A percentile compares a stretch with the other conserved stretches of the same genome.
phyloP scores from a whole-genome alignment of 53 echinoderm and acorn worm genomes.

The Arbacia lixula region DNA sequence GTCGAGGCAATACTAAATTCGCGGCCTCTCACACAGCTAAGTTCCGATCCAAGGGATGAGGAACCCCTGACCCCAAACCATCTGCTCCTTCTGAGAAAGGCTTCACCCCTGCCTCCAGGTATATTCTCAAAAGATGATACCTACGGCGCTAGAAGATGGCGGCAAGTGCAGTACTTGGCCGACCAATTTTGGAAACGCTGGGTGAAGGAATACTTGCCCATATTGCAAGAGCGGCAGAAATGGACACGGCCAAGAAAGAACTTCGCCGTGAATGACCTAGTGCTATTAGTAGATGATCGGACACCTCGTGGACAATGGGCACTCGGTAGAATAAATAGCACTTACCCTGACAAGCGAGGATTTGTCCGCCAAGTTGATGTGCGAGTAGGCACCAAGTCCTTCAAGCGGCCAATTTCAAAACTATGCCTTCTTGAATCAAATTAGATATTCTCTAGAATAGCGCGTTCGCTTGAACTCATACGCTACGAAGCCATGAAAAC shows the following conservation, averaged over 20 bases:
- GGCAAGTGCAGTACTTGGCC: constrained; percentile 65
- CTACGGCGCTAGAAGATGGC: constrained; percentile 63
- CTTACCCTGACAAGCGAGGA: no score
- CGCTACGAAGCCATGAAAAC: no score
- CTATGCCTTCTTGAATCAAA: no score
- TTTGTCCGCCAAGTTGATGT: no score
- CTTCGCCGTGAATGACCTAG: constrained; percentile 40
- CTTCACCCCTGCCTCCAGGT: constrained; percentile 42
- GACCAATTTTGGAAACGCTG: constrained; percentile 54
- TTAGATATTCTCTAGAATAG: no score
- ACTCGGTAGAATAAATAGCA: no score
- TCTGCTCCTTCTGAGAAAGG: constrained; percentile 53
- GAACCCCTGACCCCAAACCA: constrained; percentile 74
- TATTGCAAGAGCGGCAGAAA: constrained; percentile 61
- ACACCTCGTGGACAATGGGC: no score
- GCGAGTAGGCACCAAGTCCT: no score
- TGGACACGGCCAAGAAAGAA: constrained; percentile 55
- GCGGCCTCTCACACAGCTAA: constrained; percentile 65
- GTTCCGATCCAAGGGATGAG: constrained; percentile 58
- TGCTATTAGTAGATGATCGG: constrained; percentile 40
- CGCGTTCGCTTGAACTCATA: no score
- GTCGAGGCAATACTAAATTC: constrained; percentile 76
- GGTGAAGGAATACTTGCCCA: constrained; percentile 72
- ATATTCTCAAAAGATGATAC: constrained; percentile 55
- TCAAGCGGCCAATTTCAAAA: no score